These are phyloP conservation scores for Papilio polytes DNA, from an alignment of 1,140 invertebrate species.

Conservation along the genomic window DNA sequence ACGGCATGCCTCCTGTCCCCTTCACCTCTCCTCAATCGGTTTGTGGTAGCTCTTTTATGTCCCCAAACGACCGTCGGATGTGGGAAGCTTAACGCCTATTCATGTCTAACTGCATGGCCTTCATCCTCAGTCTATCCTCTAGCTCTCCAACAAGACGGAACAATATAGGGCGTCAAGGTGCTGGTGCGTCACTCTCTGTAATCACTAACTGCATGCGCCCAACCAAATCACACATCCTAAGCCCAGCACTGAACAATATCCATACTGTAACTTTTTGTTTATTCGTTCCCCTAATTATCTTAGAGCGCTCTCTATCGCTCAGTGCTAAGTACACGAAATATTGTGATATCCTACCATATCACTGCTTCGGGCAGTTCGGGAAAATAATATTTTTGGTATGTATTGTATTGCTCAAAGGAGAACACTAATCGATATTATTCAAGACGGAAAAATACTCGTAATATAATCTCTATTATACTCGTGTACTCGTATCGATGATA, in stretches of 20 bases:
- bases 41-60: constrained; percentile 52
- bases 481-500: constrained; percentile 57
- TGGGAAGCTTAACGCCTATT: constrained; percentile 64
- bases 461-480: constrained; percentile 60
- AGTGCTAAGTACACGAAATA: constrained; percentile 53
- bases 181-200: constrained; percentile 44
- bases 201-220: constrained; percentile 37
- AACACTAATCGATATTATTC: constrained; percentile 62
- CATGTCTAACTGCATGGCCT: constrained; percentile 70
- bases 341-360: constrained; percentile 76
- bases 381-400: constrained; percentile 80
- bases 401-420: constrained; percentile 76
- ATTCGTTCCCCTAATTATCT: neutral
- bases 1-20: constrained; percentile 73
- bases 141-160: constrained; percentile 49
- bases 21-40: constrained; percentile 57
- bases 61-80: constrained; percentile 29
- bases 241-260: constrained; percentile 50
- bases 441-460: constrained; percentile 62
- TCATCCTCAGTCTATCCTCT: constrained; percentile 54
- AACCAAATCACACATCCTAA: constrained; percentile 50
- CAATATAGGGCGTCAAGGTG: constrained; percentile 36
- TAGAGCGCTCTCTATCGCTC: constrained; percentile 7
- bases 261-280: neutral
- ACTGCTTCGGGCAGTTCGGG: constrained; percentile 65